These are phyloP conservation scores for Rostratula benghalensis DNA, from an alignment of 2,113 vertebrate genomes.

Conservation along the genomic window DNA sequence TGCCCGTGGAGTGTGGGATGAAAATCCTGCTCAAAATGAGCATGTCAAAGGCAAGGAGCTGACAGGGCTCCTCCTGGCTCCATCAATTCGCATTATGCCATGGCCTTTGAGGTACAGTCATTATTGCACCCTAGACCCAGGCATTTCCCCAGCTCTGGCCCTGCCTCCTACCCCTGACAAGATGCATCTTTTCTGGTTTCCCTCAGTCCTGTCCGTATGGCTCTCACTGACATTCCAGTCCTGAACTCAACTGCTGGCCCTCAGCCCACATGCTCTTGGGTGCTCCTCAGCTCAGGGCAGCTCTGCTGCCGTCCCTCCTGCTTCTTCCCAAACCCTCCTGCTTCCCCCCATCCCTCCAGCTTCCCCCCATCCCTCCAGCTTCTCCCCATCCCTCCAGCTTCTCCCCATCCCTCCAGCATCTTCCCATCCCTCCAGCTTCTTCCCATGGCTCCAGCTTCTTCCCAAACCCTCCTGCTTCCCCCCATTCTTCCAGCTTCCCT, in stretches of 20 bases:
- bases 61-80: background rate
- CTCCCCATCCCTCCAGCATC: too few relatives aligned
- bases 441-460: background rate
- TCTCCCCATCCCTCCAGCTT: too few relatives aligned
- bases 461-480: too few relatives aligned
- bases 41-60: background rate
- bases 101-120: background rate
- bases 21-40: background rate
- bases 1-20: accelerated
- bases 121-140: background rate
- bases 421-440: background rate
- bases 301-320: background rate
- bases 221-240: background rate
- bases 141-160: background rate
- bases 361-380: too few relatives aligned
- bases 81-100: accelerated
- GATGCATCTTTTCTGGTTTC: background rate
- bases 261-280: accelerated
- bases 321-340: too few relatives aligned
- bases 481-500: too few relatives aligned
- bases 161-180: background rate
- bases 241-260: background rate
- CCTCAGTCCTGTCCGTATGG: too few relatives aligned
- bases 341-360: too few relatives aligned
- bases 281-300: background rate